These are phyloP conservation scores for Helogale parvula DNA, from an alignment of 2,113 vertebrate genomes.

Conservation along the genomic window DNA sequence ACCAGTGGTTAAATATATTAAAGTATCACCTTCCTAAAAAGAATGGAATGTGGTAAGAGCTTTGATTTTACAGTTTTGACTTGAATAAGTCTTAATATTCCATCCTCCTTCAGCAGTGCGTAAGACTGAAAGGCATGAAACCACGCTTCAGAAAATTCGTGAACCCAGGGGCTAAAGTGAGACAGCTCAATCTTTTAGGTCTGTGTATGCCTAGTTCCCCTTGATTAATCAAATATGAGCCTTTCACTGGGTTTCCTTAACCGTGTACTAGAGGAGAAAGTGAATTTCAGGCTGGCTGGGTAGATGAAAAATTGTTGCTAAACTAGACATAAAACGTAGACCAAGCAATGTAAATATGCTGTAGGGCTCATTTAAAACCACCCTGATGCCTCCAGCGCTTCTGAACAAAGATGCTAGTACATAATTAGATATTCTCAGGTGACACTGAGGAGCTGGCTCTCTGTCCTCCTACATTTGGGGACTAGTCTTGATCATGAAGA, in stretches of 20 bases:
- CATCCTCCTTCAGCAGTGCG: background rate
- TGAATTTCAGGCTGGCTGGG: background rate
- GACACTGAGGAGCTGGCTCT: background rate
- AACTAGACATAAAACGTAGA: background rate
- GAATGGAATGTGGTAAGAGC: constrained; percentile 19
- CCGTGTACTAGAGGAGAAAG: background rate
- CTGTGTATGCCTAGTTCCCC: background rate
- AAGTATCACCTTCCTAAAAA: constrained; percentile 54
- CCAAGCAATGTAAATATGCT: background rate
- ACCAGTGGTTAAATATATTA: background rate
- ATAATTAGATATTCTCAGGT: background rate
- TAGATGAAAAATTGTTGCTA: background rate
- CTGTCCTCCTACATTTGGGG: background rate
- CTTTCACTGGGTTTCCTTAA: constrained; percentile 19
- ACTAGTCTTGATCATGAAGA: background rate
- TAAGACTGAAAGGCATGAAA: background rate
- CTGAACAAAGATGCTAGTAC: background rate
- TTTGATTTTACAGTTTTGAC: constrained; percentile 47
- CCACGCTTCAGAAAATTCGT: background rate
- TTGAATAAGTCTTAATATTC: background rate
- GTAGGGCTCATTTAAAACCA: background rate
- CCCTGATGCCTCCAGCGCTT: background rate
- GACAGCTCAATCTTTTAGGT: background rate
- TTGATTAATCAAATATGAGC: background rate
- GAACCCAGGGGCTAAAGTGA: background rate